Percentiles rank a stretch among this genome's conserved stretches.
Conservation (phyloP, 2,888 invertebrate species). For the Lissonota sp. region DNA sequence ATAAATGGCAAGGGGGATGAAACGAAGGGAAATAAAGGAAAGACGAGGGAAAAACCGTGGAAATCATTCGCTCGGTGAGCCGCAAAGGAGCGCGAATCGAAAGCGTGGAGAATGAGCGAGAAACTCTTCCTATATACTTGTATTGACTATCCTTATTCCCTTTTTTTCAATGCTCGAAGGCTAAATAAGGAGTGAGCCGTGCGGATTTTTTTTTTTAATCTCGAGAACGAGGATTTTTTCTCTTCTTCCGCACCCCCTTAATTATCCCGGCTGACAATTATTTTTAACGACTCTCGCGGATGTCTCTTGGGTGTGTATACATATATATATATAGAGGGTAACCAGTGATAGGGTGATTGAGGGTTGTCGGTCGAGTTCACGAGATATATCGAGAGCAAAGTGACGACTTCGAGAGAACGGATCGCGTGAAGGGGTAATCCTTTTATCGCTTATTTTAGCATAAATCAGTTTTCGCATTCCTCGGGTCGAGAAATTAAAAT, state of each 20-base stretch:
- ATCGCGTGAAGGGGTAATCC: conserved; percentile 57
- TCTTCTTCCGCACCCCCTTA: conserved; percentile 74
- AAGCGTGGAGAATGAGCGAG: conserved; percentile 44
- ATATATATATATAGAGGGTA: conserved; percentile 64
- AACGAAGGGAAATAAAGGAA: conserved; percentile 45
- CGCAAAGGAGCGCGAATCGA: conserved; percentile 32
- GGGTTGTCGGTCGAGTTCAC: conserved; percentile 20
- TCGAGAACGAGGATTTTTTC: conserved; percentile 56
- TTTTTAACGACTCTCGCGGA: conserved; percentile 80
- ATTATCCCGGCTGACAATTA: conserved; percentile 82
- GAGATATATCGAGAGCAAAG: conserved; percentile 33
- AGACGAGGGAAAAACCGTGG: conserved; percentile 68
- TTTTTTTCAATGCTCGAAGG: conserved; percentile 8
- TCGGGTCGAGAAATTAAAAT: not conserved
- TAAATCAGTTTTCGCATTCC: conserved; percentile 4
- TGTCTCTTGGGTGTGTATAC: conserved; percentile 75
- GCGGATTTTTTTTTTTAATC: conserved; percentile 35
- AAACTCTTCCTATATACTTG: conserved; percentile 31
- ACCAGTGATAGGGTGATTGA: conserved; percentile 57
- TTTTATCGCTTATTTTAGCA: conserved; percentile 54
- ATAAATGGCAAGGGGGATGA: conserved; percentile 56
- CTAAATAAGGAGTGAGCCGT: conserved; percentile 8
- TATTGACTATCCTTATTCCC: conserved; percentile 20
- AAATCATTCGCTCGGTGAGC: conserved; percentile 68
- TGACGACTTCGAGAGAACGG: conserved; percentile 22